These are phyloP conservation scores for Drosophila neocordata DNA, from an alignment of 1,140 invertebrate species.

Conservation along the genomic window DNA sequence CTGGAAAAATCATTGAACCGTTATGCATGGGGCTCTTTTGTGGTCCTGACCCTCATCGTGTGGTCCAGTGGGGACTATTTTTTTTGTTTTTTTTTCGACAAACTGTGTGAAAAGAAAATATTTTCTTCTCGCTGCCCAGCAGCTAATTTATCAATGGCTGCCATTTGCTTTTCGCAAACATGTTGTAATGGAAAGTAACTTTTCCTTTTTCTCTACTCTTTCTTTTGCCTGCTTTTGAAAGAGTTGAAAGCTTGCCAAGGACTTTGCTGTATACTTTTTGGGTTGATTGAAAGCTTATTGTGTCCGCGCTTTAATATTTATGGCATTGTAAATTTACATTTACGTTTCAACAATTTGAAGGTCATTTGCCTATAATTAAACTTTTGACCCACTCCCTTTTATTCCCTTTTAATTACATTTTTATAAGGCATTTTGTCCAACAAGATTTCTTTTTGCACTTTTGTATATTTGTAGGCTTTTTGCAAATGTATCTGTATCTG, in stretches of 20 bases:
- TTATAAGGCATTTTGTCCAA: slow-evolving; percentile 50
- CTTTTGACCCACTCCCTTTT: neutral
- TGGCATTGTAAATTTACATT: slow-evolving; percentile 27
- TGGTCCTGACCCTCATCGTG: slow-evolving; percentile 10
- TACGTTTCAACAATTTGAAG: slow-evolving; percentile 34
- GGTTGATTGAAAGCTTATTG: slow-evolving; percentile 59
- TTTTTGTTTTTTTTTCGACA: neutral
- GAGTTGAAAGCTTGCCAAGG: slow-evolving; percentile 51
- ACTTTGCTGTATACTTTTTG: slow-evolving; percentile 10
- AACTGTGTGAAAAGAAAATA: slow-evolving; percentile 17
- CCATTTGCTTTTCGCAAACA: slow-evolving; percentile 11
- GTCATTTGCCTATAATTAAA: slow-evolving; percentile 41
- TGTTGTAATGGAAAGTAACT: slow-evolving; percentile 17
- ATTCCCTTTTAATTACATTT: slow-evolving; percentile 13
- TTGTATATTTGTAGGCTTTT: neutral
- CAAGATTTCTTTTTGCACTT: slow-evolving; percentile 21
- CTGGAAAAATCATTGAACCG: slow-evolving; percentile 8
- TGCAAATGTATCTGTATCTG: slow-evolving; percentile 7
- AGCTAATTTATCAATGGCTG: slow-evolving; percentile 16
- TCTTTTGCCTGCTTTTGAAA: neutral
- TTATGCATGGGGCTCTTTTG: slow-evolving; percentile 7
- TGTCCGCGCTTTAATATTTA: slow-evolving; percentile 59
- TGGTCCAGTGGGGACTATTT: neutral
- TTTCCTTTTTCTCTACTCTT: neutral
- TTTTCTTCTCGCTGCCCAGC: neutral